Percentiles rank a stretch among this genome's conserved stretches.
phyloP scores from a whole-genome alignment of 1,140 invertebrate species.

The Trinorchestia longiramus region DNA sequence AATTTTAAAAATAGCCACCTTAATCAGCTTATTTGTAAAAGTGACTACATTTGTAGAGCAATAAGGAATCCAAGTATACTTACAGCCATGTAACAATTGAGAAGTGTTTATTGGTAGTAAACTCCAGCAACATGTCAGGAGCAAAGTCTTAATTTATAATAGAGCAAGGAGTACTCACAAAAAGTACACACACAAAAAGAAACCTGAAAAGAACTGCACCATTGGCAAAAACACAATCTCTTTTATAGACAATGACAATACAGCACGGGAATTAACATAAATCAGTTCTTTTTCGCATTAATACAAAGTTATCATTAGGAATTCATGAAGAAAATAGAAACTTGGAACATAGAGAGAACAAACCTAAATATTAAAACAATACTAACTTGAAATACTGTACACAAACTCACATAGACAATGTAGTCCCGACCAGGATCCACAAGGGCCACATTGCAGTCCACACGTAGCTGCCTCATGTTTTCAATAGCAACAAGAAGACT shows the following conservation, averaged over 20 bases:
- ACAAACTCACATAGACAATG: constrained; percentile 64
- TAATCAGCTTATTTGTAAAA: too few species aligned
- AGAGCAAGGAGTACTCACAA: not conserved
- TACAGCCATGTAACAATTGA: too few species aligned
- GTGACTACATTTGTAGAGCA: too few species aligned
- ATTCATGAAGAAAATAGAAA: too few species aligned
- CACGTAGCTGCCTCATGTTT: constrained; percentile 62
- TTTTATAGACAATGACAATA: not conserved
- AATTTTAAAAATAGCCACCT: too few species aligned
- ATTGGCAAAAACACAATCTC: not conserved
- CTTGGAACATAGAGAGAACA: too few species aligned
- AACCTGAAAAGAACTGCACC: not conserved
- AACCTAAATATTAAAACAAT: too few species aligned
- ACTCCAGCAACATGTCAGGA: too few species aligned
- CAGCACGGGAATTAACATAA: not conserved
- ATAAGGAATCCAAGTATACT: too few species aligned
- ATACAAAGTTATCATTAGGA: not conserved
- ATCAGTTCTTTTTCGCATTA: not conserved
- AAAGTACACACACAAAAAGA: not conserved
- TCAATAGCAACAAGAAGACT: constrained; percentile 55
- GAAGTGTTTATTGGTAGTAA: too few species aligned
- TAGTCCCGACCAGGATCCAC: constrained; percentile 61
- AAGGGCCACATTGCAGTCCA: constrained; percentile 65
- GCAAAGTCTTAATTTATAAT: too few species aligned
- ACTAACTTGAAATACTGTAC: not conserved